phyloP scores from a whole-genome alignment of 2,797 vertebrate genomes.

The Spinus pinus region DNA sequence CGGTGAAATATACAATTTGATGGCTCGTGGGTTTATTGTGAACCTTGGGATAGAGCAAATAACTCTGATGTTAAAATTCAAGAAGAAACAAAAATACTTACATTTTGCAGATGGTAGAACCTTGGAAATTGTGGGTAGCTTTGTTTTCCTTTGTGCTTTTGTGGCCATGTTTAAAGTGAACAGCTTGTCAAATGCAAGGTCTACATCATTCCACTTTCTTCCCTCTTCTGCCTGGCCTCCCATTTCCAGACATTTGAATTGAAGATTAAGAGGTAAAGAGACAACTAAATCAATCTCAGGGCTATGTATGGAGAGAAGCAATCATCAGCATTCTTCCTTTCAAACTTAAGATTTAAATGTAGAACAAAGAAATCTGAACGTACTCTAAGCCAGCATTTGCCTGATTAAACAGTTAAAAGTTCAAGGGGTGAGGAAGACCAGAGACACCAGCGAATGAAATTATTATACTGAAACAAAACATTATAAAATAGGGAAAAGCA shows the following conservation, averaged over 20 bases:
- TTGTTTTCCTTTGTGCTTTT: background rate
- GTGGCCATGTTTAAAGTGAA: background rate
- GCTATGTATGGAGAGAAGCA: background rate
- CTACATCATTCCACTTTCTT: background rate
- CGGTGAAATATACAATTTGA: background rate
- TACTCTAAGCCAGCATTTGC: background rate
- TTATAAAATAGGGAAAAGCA: background rate
- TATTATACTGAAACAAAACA: conserved; percentile 48
- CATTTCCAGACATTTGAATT: background rate
- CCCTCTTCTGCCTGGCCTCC: background rate
- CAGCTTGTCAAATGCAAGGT: background rate
- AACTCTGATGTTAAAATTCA: background rate
- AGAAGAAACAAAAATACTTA: background rate
- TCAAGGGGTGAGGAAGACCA: conserved; percentile 66
- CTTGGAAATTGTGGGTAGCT: background rate
- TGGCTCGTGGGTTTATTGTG: background rate
- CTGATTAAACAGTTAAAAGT: conserved; percentile 66
- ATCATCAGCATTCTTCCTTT: background rate
- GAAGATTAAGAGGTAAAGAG: background rate
- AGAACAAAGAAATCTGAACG: background rate
- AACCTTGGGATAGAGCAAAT: background rate
- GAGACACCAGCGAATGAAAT: conserved; percentile 14
- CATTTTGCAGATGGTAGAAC: background rate
- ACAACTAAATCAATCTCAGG: background rate
- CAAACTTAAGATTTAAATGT: background rate